These are phyloP conservation scores for Calameuta pallipes DNA, from an alignment of 2,888 invertebrate species.

Conservation along the genomic window DNA sequence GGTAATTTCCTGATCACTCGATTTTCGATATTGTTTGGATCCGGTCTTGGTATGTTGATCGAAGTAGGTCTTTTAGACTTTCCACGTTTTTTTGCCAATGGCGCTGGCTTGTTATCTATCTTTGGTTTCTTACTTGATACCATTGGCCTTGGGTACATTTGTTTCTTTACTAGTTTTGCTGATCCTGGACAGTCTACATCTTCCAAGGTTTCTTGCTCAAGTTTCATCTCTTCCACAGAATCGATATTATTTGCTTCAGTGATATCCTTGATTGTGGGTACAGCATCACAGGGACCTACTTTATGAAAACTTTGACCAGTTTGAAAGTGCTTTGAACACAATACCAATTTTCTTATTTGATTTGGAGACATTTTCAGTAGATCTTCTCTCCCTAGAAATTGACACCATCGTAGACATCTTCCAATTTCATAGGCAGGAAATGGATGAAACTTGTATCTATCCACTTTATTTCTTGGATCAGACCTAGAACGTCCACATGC, in stretches of 20 bases:
- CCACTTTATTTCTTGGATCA: slow-evolving; percentile 56
- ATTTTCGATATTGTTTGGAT: slow-evolving; percentile 49
- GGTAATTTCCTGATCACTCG: slow-evolving; percentile 53
- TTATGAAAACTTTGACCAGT: slow-evolving; percentile 59
- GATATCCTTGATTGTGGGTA: slow-evolving; percentile 57
- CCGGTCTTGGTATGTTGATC: slow-evolving; percentile 58
- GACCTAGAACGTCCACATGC: slow-evolving; percentile 59
- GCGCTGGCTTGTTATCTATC: slow-evolving; percentile 60
- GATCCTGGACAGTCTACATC: slow-evolving; percentile 1
- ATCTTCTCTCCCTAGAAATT: slow-evolving; percentile 61
- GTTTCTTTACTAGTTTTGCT: slow-evolving; percentile 33
- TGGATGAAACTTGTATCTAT: slow-evolving; percentile 62
- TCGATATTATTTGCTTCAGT: slow-evolving; percentile 26
- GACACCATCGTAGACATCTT: slow-evolving; percentile 61
- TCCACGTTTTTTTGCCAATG: slow-evolving; percentile 61
- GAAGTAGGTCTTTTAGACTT: slow-evolving; percentile 57
- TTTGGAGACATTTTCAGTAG: slow-evolving; percentile 63
- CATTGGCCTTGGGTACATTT: slow-evolving; percentile 42
- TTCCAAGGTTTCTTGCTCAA: slow-evolving; percentile 5
- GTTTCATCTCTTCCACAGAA: slow-evolving; percentile 1
- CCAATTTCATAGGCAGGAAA: slow-evolving; percentile 64
- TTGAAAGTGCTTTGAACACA: slow-evolving; percentile 62
- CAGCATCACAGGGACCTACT: slow-evolving; percentile 59
- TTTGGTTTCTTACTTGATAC: slow-evolving; percentile 64
- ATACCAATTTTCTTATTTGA: slow-evolving; percentile 60